Base-by-base conservation (phyloP, 2,797 vertebrate genomes). In the Threskiornis aethiopicus region DNA sequence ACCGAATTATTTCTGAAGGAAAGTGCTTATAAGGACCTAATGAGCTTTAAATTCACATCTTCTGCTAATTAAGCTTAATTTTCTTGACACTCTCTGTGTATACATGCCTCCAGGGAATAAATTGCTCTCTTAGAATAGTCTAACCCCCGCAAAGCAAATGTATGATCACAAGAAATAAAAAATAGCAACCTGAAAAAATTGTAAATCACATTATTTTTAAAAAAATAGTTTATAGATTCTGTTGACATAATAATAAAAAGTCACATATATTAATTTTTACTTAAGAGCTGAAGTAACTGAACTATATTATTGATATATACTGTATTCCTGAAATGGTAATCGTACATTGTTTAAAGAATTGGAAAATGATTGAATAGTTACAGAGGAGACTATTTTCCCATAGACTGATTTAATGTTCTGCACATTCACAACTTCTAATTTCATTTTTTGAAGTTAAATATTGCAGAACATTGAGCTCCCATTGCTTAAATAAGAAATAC, bases 41-140 rank as follows among this genome's bases (percentile, higher is more conserved):
- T 51, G 42, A 91, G 69, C 35, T 84, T 86, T 89, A 93, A 93
- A 89, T 65, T 81, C 41, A 35, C 25, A 89, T 81, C 33, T 92
- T 88, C 58, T 64, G 52, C 31, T 91, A 96, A 94, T 95, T 87
- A 89, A 87, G 59, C 75, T 62, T 91, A n/a, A 80, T 80, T 93
- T 94, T 87, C 87, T 82, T 83, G 71, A 91, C 51, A 73, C 11
- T 25, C 18, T 70, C 29, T 49, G 8, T 61, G 6, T 44, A 62
- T 33, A 65, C 2, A 3, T n/a, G 55, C 19, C 81, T 57, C 65
- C n/a, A 55, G n/a, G 59, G 64, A 91, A 85, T 47, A 89, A 93
- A 80, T 20, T 57, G 22, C 6, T 85, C 46, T 91, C 42, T 46
- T 41, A 41, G 41, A 41, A 41, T 41, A 31, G 84, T 37, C 79